These are phyloP conservation scores for Mastomys coucha DNA, from an alignment of 2,113 vertebrate genomes.

Conservation along the genomic window DNA sequence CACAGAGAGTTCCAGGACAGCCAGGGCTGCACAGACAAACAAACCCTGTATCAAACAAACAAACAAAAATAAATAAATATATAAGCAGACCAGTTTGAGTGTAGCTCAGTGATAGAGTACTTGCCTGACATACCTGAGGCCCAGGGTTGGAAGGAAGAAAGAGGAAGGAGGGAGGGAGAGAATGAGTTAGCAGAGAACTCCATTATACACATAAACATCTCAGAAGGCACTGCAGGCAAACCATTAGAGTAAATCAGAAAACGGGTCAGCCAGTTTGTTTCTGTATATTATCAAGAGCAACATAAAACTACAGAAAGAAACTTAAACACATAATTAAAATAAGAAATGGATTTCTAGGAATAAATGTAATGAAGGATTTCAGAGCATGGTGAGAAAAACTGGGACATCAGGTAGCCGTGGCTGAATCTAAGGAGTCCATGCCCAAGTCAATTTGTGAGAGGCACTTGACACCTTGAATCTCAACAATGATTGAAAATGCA, in stretches of 20 bases:
- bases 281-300: not conserved
- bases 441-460: rapidly evolving
- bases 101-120: not conserved
- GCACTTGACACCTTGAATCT: not conserved
- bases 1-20: not conserved
- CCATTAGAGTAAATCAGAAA: not conserved
- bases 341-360: not conserved
- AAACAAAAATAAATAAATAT: not conserved
- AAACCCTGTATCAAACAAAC: not conserved
- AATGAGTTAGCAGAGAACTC: not conserved
- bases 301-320: not conserved
- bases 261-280: not conserved
- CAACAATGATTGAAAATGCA: not conserved
- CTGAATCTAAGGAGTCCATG: not conserved
- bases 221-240: not conserved
- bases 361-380: not conserved
- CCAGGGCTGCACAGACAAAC: not conserved
- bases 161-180: not conserved
- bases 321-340: not conserved
- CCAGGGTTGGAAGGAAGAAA: not conserved
- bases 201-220: not conserved
- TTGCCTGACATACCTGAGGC: not conserved
- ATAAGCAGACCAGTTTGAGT: not conserved
- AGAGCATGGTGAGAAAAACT: not conserved
- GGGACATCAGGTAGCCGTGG: not conserved